Percentiles rank a stretch among this genome's conserved stretches.
Conservation (phyloP, 2,113 vertebrate species). For the Bettongia penicillata region DNA sequence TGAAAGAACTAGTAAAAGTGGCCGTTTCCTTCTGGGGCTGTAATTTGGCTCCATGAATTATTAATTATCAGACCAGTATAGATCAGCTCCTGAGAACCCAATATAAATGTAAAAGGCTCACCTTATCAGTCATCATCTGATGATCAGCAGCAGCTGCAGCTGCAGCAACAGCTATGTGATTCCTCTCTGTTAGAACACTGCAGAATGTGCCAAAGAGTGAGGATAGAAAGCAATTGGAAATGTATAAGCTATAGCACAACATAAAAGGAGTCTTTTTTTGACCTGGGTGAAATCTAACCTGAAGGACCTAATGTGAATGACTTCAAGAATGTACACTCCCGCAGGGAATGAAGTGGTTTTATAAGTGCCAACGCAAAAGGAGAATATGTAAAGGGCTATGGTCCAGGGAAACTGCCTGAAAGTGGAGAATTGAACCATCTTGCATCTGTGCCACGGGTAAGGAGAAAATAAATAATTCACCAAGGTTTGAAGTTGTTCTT, state of each 20-base stretch:
- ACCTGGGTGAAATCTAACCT: slow-evolving; percentile 65
- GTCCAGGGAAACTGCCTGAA: slow-evolving; percentile 35
- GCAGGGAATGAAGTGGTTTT: slow-evolving; percentile 62
- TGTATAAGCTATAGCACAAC: slow-evolving; percentile 87
- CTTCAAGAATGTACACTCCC: slow-evolving; percentile 60
- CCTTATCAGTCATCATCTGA: slow-evolving; percentile 92
- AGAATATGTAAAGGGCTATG: slow-evolving; percentile 12
- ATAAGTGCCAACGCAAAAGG: slow-evolving; percentile 51
- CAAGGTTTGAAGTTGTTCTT: slow-evolving; percentile 38
- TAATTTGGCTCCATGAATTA: slow-evolving; percentile 94
- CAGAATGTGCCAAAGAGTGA: slow-evolving; percentile 86
- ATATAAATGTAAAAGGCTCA: slow-evolving; percentile 89
- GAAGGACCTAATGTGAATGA: slow-evolving; percentile 64
- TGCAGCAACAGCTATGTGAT: slow-evolving; percentile 85
- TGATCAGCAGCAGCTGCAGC: slow-evolving; percentile 81
- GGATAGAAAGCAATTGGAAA: slow-evolving; percentile 88
- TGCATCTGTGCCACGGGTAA: not conserved
- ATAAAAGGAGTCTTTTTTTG: slow-evolving; percentile 76
- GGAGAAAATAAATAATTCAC: slow-evolving; percentile 55
- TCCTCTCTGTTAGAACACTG: slow-evolving; percentile 93
- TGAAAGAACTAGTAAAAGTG: slow-evolving; percentile 89
- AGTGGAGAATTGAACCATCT: slow-evolving; percentile 45
- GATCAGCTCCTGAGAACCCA: slow-evolving; percentile 86
- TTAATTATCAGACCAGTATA: slow-evolving; percentile 89
- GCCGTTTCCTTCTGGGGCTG: slow-evolving; percentile 89